A percentile compares a stretch with the other conserved stretches of the same genome.
Evolutionary conservation across 2,797 vertebrate genomes (phyloP).

Genomic region (Apogon talboti): DNA sequence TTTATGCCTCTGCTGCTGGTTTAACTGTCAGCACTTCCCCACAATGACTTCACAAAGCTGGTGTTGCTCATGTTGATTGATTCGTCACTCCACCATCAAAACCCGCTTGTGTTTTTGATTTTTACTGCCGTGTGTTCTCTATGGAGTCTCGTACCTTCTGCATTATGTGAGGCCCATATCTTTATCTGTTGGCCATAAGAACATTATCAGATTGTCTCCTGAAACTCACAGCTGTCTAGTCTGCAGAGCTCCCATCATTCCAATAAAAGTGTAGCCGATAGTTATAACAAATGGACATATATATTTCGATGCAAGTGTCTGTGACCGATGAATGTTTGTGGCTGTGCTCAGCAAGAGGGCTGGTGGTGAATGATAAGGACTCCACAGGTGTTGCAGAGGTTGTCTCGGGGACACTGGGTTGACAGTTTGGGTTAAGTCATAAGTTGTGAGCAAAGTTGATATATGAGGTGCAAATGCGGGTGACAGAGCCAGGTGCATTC

Average conservation of each 20-base stretch:
- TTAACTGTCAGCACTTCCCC: slow-evolving; percentile 17
- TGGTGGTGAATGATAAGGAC: slow-evolving; percentile 45
- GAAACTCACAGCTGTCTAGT: slow-evolving; percentile 1
- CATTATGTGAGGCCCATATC: neutral
- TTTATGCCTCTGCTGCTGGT: slow-evolving; percentile 17
- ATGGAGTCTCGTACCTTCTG: neutral
- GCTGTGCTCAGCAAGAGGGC: slow-evolving; percentile 11
- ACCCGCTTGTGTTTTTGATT: slow-evolving; percentile 3
- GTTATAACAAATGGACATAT: slow-evolving; percentile 11
- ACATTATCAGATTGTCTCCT: slow-evolving; percentile 8
- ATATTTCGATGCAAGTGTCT: slow-evolving; percentile 24
- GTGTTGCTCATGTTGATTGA: slow-evolving; percentile 22
- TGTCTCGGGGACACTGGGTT: slow-evolving; percentile 1
- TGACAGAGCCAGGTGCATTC: slow-evolving; percentile 7
- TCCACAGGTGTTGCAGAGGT: slow-evolving; percentile 24
- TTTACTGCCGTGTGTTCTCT: slow-evolving; percentile 1
- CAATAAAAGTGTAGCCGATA: slow-evolving; percentile 19
- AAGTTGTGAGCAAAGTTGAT: slow-evolving; percentile 37
- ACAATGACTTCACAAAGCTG: slow-evolving; percentile 19
- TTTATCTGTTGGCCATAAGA: neutral
- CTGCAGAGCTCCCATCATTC: neutral
- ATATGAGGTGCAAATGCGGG: slow-evolving; percentile 23
- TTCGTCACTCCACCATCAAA: slow-evolving; percentile 9
- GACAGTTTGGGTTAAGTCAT: slow-evolving; percentile 5
- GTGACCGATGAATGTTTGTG: slow-evolving; percentile 1